Evolutionary conservation across 2,888 invertebrate species (phyloP).

Genomic region (Drosophila peninsularis): DNA sequence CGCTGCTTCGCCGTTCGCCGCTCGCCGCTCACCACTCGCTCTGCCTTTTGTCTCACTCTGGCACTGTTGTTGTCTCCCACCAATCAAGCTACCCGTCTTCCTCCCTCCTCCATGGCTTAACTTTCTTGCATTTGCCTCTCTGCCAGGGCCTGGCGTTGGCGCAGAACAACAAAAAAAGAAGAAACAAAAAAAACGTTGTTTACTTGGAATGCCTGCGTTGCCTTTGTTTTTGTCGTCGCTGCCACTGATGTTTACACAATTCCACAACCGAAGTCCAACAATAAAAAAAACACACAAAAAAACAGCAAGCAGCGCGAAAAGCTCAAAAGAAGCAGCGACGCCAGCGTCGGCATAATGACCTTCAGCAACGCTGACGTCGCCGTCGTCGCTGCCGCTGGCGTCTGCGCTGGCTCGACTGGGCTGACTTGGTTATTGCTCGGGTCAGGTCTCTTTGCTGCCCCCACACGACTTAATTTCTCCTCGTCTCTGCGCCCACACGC

Average conservation of each 20-base stretch:
- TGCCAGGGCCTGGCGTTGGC: slow-evolving; percentile 54
- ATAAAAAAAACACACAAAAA: slow-evolving; percentile 38
- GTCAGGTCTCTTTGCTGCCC: slow-evolving; percentile 58
- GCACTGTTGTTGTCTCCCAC: slow-evolving; percentile 16
- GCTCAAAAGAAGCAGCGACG: slow-evolving; percentile 52
- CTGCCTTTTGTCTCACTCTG: slow-evolving; percentile 16
- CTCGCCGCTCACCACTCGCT: background rate
- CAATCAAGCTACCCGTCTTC: background rate
- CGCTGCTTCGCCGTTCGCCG: slow-evolving; percentile 6
- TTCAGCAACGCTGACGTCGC: slow-evolving; percentile 71
- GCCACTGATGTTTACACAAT: slow-evolving; percentile 76
- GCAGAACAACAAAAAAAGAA: slow-evolving; percentile 45
- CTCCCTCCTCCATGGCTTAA: slow-evolving; percentile 46
- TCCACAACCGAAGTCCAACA: slow-evolving; percentile 73
- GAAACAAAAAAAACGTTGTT: slow-evolving; percentile 61
- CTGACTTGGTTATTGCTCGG: slow-evolving; percentile 56
- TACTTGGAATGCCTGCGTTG: slow-evolving; percentile 76
- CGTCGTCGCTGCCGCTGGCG: slow-evolving; percentile 36
- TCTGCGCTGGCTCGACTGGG: slow-evolving; percentile 28
- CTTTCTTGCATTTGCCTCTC: slow-evolving; percentile 79
- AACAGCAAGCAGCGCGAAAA: slow-evolving; percentile 54
- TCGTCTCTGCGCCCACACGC: slow-evolving; percentile 37
- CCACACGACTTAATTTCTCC: slow-evolving; percentile 68
- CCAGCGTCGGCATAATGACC: slow-evolving; percentile 73
- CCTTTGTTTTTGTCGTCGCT: slow-evolving; percentile 67